A percentile compares a stretch with the other conserved stretches of the same genome.
phyloP scores from a whole-genome alignment of 2,113 vertebrate genomes.

The Xenotilapia longispinis region DNA sequence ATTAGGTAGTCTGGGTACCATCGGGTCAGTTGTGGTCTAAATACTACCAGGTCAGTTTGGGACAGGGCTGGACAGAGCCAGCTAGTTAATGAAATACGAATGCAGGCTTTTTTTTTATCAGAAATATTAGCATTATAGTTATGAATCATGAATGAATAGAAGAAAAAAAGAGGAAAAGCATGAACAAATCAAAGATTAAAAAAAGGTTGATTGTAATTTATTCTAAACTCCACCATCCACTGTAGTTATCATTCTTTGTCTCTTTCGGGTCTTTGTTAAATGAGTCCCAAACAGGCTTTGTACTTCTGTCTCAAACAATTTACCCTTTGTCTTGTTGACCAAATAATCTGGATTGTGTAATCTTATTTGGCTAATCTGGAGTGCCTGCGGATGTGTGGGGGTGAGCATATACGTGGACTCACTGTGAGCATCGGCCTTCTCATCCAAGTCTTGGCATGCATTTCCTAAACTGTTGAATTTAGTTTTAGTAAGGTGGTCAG shows the following conservation, averaged over 20 bases:
- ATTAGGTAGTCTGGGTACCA: neutral
- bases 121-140: neutral
- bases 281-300: neutral
- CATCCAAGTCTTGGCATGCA: neutral
- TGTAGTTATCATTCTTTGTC: neutral
- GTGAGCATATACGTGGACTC: neutral
- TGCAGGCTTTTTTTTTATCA: accelerated
- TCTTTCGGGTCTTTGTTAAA: neutral
- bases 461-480: neutral
- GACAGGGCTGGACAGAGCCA: neutral
- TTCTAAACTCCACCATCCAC: neutral
- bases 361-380: constrained; percentile 54
- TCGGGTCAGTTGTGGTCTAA: neutral
- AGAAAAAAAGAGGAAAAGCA: neutral
- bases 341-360: constrained; percentile 56
- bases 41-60: neutral
- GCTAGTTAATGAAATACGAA: neutral
- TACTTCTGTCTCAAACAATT: constrained; percentile 13
- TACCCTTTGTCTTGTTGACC: constrained; percentile 31
- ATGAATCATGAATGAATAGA: neutral
- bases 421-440: neutral
- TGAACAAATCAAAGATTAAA: neutral
- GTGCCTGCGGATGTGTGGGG: neutral
- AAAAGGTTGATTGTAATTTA: neutral
- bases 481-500: neutral